A percentile compares a stretch with the other conserved stretches of the same genome.
These are phyloP conservation scores for Phocides pigmalion DNA, from an alignment of 1,140 invertebrate genomes.

Conservation along the genomic window DNA sequence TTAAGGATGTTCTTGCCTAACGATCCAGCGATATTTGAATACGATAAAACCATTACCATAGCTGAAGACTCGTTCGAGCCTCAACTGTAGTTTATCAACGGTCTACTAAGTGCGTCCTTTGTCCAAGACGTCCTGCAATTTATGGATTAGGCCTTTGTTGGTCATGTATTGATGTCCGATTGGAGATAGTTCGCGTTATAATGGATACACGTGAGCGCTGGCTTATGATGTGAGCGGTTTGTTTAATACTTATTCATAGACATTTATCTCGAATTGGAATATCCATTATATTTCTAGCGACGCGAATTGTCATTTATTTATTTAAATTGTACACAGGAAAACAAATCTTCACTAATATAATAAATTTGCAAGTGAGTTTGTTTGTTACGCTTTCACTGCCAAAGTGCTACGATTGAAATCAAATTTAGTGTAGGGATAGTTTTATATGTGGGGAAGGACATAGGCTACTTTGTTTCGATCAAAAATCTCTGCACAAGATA, in stretches of 20 bases:
- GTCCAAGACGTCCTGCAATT: conserved; percentile 54
- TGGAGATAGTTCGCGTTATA: conserved; percentile 45
- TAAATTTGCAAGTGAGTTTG: no score
- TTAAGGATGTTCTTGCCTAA: conserved; percentile 12
- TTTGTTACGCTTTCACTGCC: no score
- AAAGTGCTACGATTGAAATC: no score
- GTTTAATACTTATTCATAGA: conserved; percentile 31
- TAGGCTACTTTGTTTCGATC: no score
- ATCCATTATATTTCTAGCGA: conserved; percentile 26
- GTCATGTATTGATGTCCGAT: conserved; percentile 51
- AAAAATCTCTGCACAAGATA: no score
- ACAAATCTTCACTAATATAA: no score
- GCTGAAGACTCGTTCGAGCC: conserved; percentile 29
- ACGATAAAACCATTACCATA: conserved; percentile 31
- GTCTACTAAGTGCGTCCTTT: conserved; percentile 42
- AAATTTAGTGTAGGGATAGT: no score
- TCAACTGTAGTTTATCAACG: conserved; percentile 30
- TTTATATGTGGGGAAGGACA: no score
- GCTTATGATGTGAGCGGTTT: conserved; percentile 34
- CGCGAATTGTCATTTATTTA: conserved; percentile 8
- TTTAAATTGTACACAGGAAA: not conserved
- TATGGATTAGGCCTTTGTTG: conserved; percentile 55
- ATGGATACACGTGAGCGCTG: conserved; percentile 39
- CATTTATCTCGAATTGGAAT: conserved; percentile 22
- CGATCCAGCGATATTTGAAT: conserved; percentile 14